Base-by-base conservation (phyloP, 2,797 vertebrate genomes). In the Phaenicophaeus curvirostris region DNA sequence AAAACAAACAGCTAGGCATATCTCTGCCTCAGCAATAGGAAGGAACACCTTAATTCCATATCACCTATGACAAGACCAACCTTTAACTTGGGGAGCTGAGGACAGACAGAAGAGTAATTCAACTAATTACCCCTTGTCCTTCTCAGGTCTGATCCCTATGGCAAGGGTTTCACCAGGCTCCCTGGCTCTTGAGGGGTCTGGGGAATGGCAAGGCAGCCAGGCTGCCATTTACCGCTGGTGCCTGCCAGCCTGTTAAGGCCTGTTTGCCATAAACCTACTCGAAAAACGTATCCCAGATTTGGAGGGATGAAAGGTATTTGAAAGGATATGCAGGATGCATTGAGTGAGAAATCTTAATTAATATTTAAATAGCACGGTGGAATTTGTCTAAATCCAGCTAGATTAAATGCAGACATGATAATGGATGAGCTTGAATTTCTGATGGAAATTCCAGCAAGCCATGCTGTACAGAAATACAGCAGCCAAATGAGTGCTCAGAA, bases 301-400 rank as follows among this genome's bases (percentile, higher is more conserved):
- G 39, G 61, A 87, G 68, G 63, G 62, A 48, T 51, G 66, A 75
- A 59, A 84, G 55, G 75, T 65, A 71, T 71, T 81, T 80, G 71
- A 67, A n/a, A 67, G 86, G 85, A 62, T 66, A 37, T 3, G 63
- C 77, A 35, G 65, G 53, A 77, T 68, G 69, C 2, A 3, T 53
- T 0, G 42, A 41, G 66, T 46, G 62, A 54, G 65, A 89, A 94
- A 77, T 71, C 75, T 54, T 31, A 69, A 74, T 86, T 78, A 31
- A 81, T 69, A 54, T 73, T 89, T 87, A 57, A 93, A 90, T 11
- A 31, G 55, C 11, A 0, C 1, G 0, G 69, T 50, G 93, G 92
- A 91, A 85, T 95, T 85, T 87, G 15, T 57, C 62, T 31, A 73
- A 89, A 93, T 95, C 85, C 79, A 37, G 5, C 76, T 71, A 66